phyloP scores from a whole-genome alignment of 2,888 invertebrate species.

The Cephus spinipes region DNA sequence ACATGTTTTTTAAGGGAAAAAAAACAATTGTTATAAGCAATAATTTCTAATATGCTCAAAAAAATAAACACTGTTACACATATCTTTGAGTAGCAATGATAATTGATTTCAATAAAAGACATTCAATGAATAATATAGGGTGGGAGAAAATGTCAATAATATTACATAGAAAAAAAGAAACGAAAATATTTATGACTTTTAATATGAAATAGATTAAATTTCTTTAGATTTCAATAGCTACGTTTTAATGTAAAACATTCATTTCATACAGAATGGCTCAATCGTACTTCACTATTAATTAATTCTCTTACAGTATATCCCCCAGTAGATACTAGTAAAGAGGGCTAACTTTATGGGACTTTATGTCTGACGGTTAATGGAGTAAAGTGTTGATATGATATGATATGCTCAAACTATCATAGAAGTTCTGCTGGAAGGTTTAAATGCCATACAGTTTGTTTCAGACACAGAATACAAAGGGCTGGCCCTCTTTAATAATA shows the following conservation, averaged over 20 bases:
- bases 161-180: not conserved
- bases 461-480: too few species aligned
- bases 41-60: not conserved
- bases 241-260: not conserved
- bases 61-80: not conserved
- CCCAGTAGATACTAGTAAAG: too few species aligned
- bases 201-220: not conserved
- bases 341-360: too few species aligned
- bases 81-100: not conserved
- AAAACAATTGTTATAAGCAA: not conserved
- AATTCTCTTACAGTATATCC: not conserved
- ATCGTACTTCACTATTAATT: not conserved
- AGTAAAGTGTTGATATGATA: too few species aligned
- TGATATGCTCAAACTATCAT: too few species aligned
- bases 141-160: not conserved
- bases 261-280: not conserved
- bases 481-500: too few species aligned
- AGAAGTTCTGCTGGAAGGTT: too few species aligned
- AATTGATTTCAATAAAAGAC: not conserved
- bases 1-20: not conserved
- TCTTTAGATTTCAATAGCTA: not conserved
- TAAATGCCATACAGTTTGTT: too few species aligned
- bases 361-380: too few species aligned
- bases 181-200: not conserved
- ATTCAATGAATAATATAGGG: not conserved